These are phyloP conservation scores for Araneus ventricosus DNA, from an alignment of 1,140 invertebrate species.

Conservation along the genomic window DNA sequence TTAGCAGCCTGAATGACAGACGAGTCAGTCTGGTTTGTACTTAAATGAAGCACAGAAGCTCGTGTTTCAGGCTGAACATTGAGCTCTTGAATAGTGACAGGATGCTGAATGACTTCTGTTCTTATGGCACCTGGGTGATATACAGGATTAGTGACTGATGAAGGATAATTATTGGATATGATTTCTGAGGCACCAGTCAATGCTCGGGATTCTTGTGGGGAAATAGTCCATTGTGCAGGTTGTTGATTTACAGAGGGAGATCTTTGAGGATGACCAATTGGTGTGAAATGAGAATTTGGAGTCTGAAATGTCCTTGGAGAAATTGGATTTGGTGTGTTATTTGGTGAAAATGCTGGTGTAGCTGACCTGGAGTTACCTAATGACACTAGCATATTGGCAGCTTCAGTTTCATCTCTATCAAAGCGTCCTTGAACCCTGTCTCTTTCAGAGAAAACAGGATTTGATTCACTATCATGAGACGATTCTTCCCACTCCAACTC, in stretches of 20 bases:
- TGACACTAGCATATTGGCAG: constrained; percentile 97
- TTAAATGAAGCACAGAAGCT: constrained; percentile 72
- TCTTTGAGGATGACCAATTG: constrained; percentile 63
- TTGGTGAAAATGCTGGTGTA: constrained; percentile 90
- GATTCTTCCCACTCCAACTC: constrained; percentile 91
- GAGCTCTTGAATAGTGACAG: constrained; percentile 47
- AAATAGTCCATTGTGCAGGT: constrained; percentile 53
- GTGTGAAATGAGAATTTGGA: constrained; percentile 64
- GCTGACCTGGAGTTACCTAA: constrained; percentile 93
- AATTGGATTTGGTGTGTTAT: constrained; percentile 79
- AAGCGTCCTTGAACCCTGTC: constrained; percentile 85
- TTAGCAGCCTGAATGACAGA: constrained; percentile 53
- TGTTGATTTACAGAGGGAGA: constrained; percentile 69
- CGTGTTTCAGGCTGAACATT: constrained; percentile 61
- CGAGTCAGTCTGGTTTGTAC: constrained; percentile 64
- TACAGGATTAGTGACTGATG: constrained; percentile 13
- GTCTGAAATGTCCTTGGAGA: constrained; percentile 69
- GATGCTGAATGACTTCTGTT: constrained; percentile 70
- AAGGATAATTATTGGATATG: constrained; percentile 31
- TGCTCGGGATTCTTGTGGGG: constrained; percentile 50
- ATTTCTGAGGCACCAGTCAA: constrained; percentile 45
- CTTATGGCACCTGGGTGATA: constrained; percentile 69
- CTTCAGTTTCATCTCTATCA: constrained; percentile 96
- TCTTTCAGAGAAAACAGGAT: constrained; percentile 86
- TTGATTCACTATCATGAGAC: constrained; percentile 86